Conservation (phyloP, 1,140 invertebrate species). For the Drosophila serrata region DNA sequence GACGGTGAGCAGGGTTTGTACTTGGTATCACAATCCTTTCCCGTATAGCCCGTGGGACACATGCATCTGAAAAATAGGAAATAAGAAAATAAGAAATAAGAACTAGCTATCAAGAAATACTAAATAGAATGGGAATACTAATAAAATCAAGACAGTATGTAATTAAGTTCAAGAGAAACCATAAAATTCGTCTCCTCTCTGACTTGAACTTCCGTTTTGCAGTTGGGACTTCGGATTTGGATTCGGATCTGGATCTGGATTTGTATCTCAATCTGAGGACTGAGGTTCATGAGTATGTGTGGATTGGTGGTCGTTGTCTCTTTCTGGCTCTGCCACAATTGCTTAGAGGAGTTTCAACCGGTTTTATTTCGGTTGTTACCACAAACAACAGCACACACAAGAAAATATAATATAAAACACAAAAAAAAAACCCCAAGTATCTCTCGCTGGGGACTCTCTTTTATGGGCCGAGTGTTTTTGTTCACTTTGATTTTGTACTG, state of each 20-base stretch:
- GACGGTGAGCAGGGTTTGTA: conserved; percentile 96
- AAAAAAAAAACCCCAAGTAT: conserved; percentile 20
- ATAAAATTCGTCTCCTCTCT: conserved; percentile 34
- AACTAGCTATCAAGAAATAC: conserved; percentile 47
- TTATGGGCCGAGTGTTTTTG: conserved; percentile 43
- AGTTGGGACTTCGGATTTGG: conserved; percentile 11
- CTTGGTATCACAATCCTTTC: conserved; percentile 94
- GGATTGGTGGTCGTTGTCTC: conserved; percentile 16
- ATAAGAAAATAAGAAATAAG: conserved; percentile 43
- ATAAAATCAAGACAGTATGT: background rate
- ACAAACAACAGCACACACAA: conserved; percentile 27
- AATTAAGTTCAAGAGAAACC: conserved; percentile 29
- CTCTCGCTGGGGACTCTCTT: conserved; percentile 45
- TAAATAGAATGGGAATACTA: conserved; percentile 16
- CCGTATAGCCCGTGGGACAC: conserved; percentile 95
- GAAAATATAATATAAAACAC: conserved; percentile 28
- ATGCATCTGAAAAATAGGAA: conserved; percentile 90
- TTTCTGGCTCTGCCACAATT: conserved; percentile 49
- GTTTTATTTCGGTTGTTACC: conserved; percentile 31
- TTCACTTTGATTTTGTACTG: conserved; percentile 44
- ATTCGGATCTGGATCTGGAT: conserved; percentile 38
- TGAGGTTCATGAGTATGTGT: conserved; percentile 4
- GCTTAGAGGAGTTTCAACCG: conserved; percentile 50
- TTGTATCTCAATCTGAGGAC: conserved; percentile 37
- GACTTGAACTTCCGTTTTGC: conserved; percentile 40